Evolutionary conservation across 2,113 vertebrate species (phyloP).

Genomic region (Dromaius novaehollandiae): DNA sequence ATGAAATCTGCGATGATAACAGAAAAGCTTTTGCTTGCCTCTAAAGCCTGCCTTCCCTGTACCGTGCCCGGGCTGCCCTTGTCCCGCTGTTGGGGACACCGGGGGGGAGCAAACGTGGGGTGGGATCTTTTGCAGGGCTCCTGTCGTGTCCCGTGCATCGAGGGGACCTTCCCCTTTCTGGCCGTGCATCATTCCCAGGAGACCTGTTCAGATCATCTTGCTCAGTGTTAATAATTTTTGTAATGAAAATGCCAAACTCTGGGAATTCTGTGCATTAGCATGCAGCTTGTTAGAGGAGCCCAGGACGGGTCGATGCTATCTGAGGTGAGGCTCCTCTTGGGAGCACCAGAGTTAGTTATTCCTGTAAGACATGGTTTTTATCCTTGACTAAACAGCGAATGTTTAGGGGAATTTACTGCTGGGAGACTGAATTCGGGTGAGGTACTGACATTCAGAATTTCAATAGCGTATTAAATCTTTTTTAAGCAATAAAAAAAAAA

Average conservation of each 20-base stretch:
- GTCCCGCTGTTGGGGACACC: background rate
- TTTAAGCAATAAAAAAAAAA: constrained; percentile 17
- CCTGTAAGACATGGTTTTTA: background rate
- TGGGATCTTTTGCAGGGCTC: background rate
- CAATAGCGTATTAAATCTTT: constrained; percentile 14
- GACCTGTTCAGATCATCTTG: background rate
- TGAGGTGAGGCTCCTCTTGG: background rate
- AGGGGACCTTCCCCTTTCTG: too few species aligned
- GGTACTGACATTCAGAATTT: background rate
- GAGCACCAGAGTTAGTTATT: background rate
- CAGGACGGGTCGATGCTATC: constrained; percentile 40
- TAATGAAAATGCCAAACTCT: constrained; percentile 4
- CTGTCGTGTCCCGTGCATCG: too few species aligned
- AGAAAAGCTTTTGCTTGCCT: background rate
- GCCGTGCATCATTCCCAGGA: background rate
- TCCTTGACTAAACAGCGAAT: constrained; percentile 41
- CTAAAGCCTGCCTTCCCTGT: background rate
- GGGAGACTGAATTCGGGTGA: background rate
- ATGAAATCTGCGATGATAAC: background rate
- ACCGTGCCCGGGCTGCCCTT: background rate
- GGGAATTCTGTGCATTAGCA: constrained; percentile 23
- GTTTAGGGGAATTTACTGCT: constrained; percentile 44
- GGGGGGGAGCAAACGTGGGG: fast-evolving
- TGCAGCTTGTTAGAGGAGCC: constrained; percentile 15
- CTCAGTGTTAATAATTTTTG: background rate